Evolutionary conservation across 2,888 invertebrate genomes (phyloP), one percentile per base, ranked within the genome.

Genomic region (Ischnus inquisitorius): DNA sequence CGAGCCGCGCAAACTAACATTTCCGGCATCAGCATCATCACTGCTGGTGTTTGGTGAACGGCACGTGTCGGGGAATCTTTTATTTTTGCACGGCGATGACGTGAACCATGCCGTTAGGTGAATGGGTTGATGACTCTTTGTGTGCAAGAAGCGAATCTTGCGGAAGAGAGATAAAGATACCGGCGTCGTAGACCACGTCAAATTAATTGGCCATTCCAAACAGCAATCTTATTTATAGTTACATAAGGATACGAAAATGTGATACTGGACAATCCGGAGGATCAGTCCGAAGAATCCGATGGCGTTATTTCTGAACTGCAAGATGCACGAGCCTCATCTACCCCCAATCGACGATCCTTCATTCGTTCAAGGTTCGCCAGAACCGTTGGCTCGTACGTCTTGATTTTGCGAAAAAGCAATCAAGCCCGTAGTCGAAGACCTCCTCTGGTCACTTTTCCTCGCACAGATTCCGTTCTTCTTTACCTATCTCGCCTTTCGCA

Each of bases 11-110:
- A 25, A 64, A 64, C 64, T 46, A 41, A 46, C 65, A 74, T 82
- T 82, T 77, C 25, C 41, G 62, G 8, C 41, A 51, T 14, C 25
- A 62, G 22, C 62, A n/a, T 69, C 62, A 16, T 62, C 62, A 14
- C 12, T 16, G 48, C 34, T 60, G 46, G n/a, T 19, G 25, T 10
- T n/a, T 57, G 28, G 6, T 51, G 57, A 28, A 79, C 80, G 86
- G 85, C 89, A 90, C 90, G 89, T 89, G 90, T 88, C 83, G 74
- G 87, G 85, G 80, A 34, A 85, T 87, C 60, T 88, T 88, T 87
- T 88, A 67, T 84, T 84, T 85, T 84, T 77, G 78, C 69, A 67
- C 67, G 78, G 76, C 46, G 79, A 57, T 77, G 82, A 54, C 78
- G 82, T 82, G 65, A 65, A 48, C 14, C 19, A 22, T 10, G 54